Evolutionary conservation across 2,113 vertebrate species (phyloP).

Genomic region (Aptenodytes forsteri): DNA sequence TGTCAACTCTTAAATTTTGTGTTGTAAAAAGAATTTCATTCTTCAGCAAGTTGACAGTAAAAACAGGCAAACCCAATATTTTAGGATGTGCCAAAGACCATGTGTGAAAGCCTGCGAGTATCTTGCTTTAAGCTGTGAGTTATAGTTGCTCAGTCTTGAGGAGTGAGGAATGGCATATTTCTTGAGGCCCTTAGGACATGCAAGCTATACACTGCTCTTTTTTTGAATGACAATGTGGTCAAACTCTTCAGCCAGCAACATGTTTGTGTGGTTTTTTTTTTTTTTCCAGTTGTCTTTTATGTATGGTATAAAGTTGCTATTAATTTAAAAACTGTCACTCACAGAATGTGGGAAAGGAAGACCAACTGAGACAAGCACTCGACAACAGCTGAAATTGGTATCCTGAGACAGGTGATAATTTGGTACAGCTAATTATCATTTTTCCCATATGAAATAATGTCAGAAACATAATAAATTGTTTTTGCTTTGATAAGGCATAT

Average conservation of each 20-base stretch:
- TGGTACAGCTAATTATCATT: constrained; percentile 63
- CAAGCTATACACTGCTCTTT: not conserved
- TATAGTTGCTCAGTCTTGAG: constrained; percentile 7
- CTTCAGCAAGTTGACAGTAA: constrained; percentile 39
- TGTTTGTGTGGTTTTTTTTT: constrained; percentile 13
- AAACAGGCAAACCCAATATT: constrained; percentile 57
- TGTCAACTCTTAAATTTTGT: constrained; percentile 15
- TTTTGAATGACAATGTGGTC: constrained; percentile 42
- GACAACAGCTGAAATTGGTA: not conserved
- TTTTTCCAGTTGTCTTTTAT: constrained; percentile 28
- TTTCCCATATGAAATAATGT: constrained; percentile 45
- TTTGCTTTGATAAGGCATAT: constrained; percentile 25
- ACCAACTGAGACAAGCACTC: constrained; percentile 38
- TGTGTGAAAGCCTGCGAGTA: not conserved
- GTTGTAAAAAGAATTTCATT: constrained; percentile 35
- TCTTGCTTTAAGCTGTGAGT: constrained; percentile 42
- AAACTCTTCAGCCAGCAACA: constrained; percentile 8
- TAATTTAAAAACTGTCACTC: constrained; percentile 75
- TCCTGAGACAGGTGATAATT: constrained; percentile 65
- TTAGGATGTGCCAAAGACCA: constrained; percentile 24
- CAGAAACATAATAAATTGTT: constrained; percentile 41
- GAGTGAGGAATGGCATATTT: constrained; percentile 29
- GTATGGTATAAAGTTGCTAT: constrained; percentile 47
- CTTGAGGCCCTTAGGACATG: not conserved
- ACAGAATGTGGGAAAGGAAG: constrained; percentile 30